Evolutionary conservation across 2,888 invertebrate species (phyloP), one percentile per base, ranked within the genome.

Genomic region (Polymixis lichenea): DNA sequence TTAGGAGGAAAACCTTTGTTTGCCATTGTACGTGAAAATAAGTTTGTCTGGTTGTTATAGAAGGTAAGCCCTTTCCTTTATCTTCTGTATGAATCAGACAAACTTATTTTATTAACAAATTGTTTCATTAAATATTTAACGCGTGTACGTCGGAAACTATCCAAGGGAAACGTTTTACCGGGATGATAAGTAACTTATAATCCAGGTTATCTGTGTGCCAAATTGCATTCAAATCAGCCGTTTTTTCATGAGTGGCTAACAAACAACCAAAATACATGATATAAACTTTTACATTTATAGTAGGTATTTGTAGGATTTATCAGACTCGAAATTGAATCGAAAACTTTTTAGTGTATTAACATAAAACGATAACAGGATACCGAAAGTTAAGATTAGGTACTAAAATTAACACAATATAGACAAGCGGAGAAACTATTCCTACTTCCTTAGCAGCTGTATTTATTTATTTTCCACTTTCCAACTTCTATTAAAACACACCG

Each of bases 1-100:
- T 28, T 78, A 49, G 9, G 38, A 78, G 61, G 49, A 61, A 78
- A 78, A 70, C 28, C n/a, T 49, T 70, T 55, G 65, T 78, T 28
- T 43, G 25, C 60, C 13, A 62, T 32, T 51, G 28, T 46, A 55
- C 46, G 11, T 28, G 19, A 53, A 64, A 74, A 64, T 28, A 17
- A 7, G 17, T 25, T 25, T 43, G n/a, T 56, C 22, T n/a, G 6
- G 22, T 8, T 22, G 15, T 49, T 43, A 38, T 13, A 32, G 9
- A 60, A 28, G 58, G 11, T 46, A 13, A 46, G 43, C 13, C 11
- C 2, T 46, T 46, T 0, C 13, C 43, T 11, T 32, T 46, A 1
- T 13, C 9, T 46, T 46, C 43, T 46, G 43, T 46, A 46, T 46
- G 43, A 46, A 13, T 13, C 43, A 46, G 43, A 46, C 43, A 11